Conservation (phyloP, 2,888 invertebrate genomes). For the Coenonympha glycerion region DNA sequence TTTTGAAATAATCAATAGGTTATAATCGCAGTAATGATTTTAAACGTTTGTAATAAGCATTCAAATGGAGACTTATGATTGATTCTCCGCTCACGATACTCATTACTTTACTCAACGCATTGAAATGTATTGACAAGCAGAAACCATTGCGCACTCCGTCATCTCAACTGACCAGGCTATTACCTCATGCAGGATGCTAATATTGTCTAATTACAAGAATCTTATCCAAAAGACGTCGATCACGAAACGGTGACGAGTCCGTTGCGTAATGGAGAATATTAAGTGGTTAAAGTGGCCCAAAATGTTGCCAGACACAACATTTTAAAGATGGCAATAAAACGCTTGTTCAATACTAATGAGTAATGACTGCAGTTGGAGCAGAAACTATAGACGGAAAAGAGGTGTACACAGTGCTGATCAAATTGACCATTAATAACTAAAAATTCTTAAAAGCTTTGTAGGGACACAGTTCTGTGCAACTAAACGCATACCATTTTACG, state of each 20-base stretch:
- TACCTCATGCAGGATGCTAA: slow-evolving; percentile 60
- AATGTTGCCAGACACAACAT: slow-evolving; percentile 35
- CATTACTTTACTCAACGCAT: slow-evolving; percentile 31
- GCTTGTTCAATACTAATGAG: too few species aligned
- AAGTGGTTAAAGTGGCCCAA: slow-evolving; percentile 49
- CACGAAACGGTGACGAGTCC: slow-evolving; percentile 56
- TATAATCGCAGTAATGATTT: slow-evolving; percentile 6
- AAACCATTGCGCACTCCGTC: slow-evolving; percentile 33
- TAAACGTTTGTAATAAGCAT: slow-evolving; percentile 9
- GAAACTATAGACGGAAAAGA: too few species aligned
- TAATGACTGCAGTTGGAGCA: too few species aligned
- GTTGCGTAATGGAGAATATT: slow-evolving; percentile 47
- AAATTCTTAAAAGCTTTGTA: too few species aligned
- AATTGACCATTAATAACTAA: too few species aligned
- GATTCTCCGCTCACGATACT: slow-evolving; percentile 19
- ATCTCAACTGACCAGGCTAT: slow-evolving; percentile 32
- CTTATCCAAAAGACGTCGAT: slow-evolving; percentile 66
- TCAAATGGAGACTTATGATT: slow-evolving; percentile 13
- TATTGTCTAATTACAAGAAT: slow-evolving; percentile 66
- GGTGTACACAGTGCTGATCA: too few species aligned
- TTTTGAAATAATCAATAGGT: slow-evolving; percentile 11
- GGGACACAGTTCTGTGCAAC: too few species aligned
- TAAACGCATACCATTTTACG: too few species aligned
- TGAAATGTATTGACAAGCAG: slow-evolving; percentile 32
- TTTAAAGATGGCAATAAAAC: too few species aligned